phyloP scores from a whole-genome alignment of 2,888 invertebrate species.

The Ecliptopera silaceata region DNA sequence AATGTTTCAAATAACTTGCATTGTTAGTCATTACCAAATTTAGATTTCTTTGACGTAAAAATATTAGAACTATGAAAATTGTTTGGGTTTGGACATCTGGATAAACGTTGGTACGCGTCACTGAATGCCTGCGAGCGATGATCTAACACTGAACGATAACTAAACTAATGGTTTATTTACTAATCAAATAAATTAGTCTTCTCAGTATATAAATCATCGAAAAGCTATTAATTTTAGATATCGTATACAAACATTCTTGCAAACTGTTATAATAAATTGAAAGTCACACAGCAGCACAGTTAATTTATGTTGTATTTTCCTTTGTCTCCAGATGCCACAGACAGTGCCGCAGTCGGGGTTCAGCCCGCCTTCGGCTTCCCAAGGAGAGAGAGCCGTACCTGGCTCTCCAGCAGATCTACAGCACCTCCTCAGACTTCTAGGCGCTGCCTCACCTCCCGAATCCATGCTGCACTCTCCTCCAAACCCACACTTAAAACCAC shows the following conservation, averaged over 20 bases:
- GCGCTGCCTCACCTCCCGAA: slow-evolving; percentile 78
- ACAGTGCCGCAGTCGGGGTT: slow-evolving; percentile 90
- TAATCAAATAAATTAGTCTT: no score
- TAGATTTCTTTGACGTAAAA: slow-evolving; percentile 57
- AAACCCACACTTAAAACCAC: slow-evolving; percentile 71
- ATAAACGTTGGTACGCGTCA: slow-evolving; percentile 34
- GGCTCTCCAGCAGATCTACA: slow-evolving; percentile 79
- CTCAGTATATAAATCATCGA: no score
- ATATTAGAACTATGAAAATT: slow-evolving; percentile 46
- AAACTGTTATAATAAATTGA: no score
- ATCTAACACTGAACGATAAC: slow-evolving; percentile 38
- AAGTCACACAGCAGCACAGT: no score
- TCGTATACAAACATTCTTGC: no score
- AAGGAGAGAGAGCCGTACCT: slow-evolving; percentile 85
- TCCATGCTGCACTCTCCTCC: slow-evolving; percentile 76
- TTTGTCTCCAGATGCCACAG: slow-evolving; percentile 89
- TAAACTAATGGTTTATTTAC: slow-evolving; percentile 34
- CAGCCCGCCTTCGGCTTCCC: slow-evolving; percentile 89
- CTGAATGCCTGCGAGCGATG: slow-evolving; percentile 46
- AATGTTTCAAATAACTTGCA: not conserved
- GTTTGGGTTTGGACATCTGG: slow-evolving; percentile 65
- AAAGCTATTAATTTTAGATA: no score
- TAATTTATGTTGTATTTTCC: slow-evolving; percentile 32
- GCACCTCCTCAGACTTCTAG: slow-evolving; percentile 73
- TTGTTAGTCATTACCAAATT: slow-evolving; percentile 48